phyloP scores from a whole-genome alignment of 2,113 vertebrate genomes.

The Gallinago undulata region DNA sequence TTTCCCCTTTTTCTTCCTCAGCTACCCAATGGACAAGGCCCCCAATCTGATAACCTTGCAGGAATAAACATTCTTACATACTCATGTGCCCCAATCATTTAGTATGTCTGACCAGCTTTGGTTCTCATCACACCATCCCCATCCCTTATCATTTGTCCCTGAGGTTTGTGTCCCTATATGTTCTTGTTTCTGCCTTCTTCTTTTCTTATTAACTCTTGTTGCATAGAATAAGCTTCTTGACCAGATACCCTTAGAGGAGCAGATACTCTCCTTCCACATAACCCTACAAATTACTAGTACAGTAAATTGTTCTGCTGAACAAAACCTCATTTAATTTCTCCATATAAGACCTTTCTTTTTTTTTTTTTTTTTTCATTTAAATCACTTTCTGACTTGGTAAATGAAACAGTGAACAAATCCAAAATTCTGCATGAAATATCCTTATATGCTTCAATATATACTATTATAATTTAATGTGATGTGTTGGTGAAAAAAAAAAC shows the following conservation, averaged over 20 bases:
- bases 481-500: neutral
- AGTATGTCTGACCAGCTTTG: neutral
- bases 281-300: neutral
- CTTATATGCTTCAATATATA: neutral
- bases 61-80: neutral
- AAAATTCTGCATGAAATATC: neutral
- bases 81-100: fast-evolving
- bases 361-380: neutral
- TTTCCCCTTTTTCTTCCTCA: neutral
- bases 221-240: neutral
- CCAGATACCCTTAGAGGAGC: neutral
- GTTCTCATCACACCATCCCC: neutral
- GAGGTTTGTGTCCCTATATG: neutral
- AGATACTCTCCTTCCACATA: neutral
- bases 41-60: fast-evolving
- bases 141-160: neutral
- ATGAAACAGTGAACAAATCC: neutral
- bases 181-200: neutral
- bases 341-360: neutral
- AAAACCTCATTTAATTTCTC: neutral
- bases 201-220: neutral
- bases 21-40: neutral
- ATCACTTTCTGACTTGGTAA: neutral
- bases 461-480: neutral
- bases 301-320: neutral